These are phyloP conservation scores for Aratinga solstitialis DNA, from an alignment of 2,797 vertebrate species.

Conservation along the genomic window DNA sequence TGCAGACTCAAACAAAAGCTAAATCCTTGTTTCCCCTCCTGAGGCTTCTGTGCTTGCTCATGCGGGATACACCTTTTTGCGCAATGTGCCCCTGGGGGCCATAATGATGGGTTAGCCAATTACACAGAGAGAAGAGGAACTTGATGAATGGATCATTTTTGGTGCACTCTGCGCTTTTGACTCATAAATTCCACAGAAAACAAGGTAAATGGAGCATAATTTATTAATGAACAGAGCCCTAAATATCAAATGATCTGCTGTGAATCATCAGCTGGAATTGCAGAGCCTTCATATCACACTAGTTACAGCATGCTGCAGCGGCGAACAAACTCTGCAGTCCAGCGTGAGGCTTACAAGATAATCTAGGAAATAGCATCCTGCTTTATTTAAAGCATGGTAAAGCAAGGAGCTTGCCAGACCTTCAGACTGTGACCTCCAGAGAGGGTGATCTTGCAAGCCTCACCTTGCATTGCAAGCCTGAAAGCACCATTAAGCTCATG, in stretches of 20 bases:
- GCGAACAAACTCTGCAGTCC: neutral
- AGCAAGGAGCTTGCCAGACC: neutral
- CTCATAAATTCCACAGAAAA: conserved; percentile 72
- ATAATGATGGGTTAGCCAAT: conserved; percentile 54
- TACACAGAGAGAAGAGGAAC: neutral
- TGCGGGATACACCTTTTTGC: conserved; percentile 34
- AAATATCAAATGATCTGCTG: conserved; percentile 70
- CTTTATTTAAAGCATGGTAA: neutral
- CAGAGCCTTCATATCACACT: neutral
- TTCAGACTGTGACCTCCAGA: conserved; percentile 27
- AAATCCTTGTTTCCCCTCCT: neutral
- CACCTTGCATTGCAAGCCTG: conserved; percentile 32
- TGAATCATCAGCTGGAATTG: conserved; percentile 62
- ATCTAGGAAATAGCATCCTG: neutral
- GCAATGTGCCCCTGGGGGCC: conserved; percentile 36
- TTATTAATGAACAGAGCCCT: conserved; percentile 72
- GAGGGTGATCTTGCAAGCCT: neutral
- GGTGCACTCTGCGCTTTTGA: conserved; percentile 68
- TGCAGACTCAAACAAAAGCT: neutral
- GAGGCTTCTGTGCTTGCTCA: neutral
- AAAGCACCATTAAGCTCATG: conserved; percentile 9
- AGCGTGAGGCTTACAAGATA: neutral
- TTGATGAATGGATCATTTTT: conserved; percentile 65
- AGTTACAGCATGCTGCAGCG: neutral
- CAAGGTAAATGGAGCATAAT: conserved; percentile 73